Conservation (phyloP, 2,113 vertebrate genomes). For the Brachypodius melanocephalos region DNA sequence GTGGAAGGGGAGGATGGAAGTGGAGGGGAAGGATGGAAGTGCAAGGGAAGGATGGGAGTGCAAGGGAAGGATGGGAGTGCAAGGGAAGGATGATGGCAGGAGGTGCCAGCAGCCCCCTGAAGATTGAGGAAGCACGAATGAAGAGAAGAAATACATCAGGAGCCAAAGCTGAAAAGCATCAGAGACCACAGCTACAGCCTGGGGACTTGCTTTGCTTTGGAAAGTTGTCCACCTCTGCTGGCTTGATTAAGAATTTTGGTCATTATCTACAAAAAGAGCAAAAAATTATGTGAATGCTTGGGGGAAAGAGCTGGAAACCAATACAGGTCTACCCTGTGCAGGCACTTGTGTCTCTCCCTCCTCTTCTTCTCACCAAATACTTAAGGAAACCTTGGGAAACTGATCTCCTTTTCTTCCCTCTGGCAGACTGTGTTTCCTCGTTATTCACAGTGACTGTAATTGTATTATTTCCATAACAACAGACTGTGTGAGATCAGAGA, state of each 20-base stretch:
- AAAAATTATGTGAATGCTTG: background rate
- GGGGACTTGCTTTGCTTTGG: background rate
- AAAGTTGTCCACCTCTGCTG: background rate
- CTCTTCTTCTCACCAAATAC: background rate
- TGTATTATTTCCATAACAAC: conserved; percentile 60
- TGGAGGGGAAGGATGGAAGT: background rate
- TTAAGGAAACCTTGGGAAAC: background rate
- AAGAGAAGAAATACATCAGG: background rate
- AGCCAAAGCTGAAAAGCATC: background rate
- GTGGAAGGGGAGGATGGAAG: background rate
- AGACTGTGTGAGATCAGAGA: conserved; percentile 11
- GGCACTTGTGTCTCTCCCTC: background rate
- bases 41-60: background rate
- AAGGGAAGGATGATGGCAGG: background rate
- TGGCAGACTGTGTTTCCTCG: background rate
- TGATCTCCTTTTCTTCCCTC: background rate
- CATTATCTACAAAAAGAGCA: background rate
- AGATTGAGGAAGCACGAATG: background rate
- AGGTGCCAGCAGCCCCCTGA: background rate
- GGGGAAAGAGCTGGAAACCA: background rate
- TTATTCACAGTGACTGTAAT: conserved; percentile 13
- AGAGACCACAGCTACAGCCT: background rate
- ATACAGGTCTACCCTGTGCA: fast-evolving
- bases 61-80: background rate
- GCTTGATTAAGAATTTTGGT: background rate